Base-by-base conservation (phyloP, 1,140 invertebrate species). In the Drosophila navojoa region DNA sequence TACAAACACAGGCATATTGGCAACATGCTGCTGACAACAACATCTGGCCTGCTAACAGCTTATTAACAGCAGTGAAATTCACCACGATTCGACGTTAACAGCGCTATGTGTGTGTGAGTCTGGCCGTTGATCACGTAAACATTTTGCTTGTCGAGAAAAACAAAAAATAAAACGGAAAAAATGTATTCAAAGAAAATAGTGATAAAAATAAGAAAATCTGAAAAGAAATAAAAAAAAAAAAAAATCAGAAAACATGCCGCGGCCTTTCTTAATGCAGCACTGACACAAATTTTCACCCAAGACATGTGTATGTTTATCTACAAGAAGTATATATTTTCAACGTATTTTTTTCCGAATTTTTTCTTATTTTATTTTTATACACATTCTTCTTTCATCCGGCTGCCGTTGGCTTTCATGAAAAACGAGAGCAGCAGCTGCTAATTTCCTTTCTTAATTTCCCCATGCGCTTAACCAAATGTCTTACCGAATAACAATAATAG, bases 391-490 rank as follows among this genome's bases (percentile, higher is more conserved):
- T 81, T 85, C 73, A 69, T 61, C 79, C 71, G 75, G 71, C 19
- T 59, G 25, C 38, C 38, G 42, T 9, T 16, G 38, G 25, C 60
- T 15, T 71, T 72, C 66, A 49, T 76, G 71, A 68, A 63, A 74
- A 87, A 87, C 76, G 70, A 85, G 74, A 77, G 38, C 74, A 77
- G 71, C 82, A 87, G 82, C 82, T 87, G 82, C 71, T 71, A 32
- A 59, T 80, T 66, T 62, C 35, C 55, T 62, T 50, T 58, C 44
- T 61, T 72, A 72, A 38, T 38, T 53, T 45, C 63, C 19, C 19
- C 53, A 54, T 49, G 63, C 42, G 44, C 62, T 25, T 16, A 45
- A 16, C 40, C 38, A 61, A 57, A 47, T 50, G 16, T 50, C 15
- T 59, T 40, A 13, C 6, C 13, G 22, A 6, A 38, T 42, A 35